phyloP scores from a whole-genome alignment of 2,113 vertebrate genomes.

The Trinectes maculatus region DNA sequence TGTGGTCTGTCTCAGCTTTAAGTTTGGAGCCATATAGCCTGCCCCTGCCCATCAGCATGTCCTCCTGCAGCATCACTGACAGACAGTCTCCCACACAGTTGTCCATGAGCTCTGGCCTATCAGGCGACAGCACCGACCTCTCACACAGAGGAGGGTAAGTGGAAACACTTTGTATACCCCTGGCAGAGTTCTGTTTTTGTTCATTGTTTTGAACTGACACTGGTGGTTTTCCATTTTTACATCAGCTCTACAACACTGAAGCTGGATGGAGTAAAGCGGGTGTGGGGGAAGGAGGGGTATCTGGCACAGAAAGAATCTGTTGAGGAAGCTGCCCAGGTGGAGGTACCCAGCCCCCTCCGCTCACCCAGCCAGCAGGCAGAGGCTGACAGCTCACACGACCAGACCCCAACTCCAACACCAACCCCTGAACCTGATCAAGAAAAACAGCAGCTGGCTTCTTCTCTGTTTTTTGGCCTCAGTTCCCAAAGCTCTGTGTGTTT shows the following conservation, averaged over 20 bases:
- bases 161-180: not conserved
- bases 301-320: constrained; percentile 85
- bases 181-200: not conserved
- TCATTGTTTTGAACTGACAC: not conserved
- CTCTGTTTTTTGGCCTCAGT: constrained; percentile 89
- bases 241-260: constrained; percentile 85
- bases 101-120: constrained; percentile 90
- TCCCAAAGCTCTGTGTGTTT: constrained; percentile 84
- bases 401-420: constrained; percentile 28
- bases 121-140: constrained; percentile 87
- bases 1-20: constrained; percentile 82
- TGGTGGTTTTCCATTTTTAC: constrained; percentile 5
- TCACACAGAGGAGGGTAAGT: constrained; percentile 88
- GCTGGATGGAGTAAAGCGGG: constrained; percentile 89
- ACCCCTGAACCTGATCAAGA: constrained; percentile 82
- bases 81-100: constrained; percentile 91
- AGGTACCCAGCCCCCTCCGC: constrained; percentile 62
- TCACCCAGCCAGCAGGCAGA: constrained; percentile 57
- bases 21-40: constrained; percentile 93
- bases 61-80: constrained; percentile 85
- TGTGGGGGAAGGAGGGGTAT: constrained; percentile 97
- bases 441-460: constrained; percentile 91
- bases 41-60: constrained; percentile 86
- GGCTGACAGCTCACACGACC: constrained; percentile 26
- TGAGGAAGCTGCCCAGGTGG: constrained; percentile 67